Percentiles rank a stretch among this genome's conserved stretches.
Conservation (phyloP, 2,113 vertebrate species). For the Carassius auratus region DNA sequence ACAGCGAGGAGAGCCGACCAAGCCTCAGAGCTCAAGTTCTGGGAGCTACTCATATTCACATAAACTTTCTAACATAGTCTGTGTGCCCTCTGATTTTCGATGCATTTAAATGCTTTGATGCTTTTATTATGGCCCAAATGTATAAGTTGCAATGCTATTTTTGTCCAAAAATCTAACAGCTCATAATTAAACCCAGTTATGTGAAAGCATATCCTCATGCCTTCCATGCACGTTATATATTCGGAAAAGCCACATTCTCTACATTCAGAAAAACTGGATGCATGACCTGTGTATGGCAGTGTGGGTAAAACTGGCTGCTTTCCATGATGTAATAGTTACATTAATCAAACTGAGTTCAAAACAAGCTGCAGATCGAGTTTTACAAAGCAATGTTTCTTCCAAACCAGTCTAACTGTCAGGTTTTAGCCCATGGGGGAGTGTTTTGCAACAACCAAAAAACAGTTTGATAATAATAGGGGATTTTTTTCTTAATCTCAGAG, state of each 20-base stretch:
- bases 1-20: conserved; percentile 6
- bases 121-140: not conserved
- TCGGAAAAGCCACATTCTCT: not conserved
- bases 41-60: not conserved
- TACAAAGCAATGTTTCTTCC: not conserved
- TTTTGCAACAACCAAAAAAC: not conserved
- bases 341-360: not conserved
- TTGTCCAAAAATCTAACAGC: not conserved
- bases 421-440: not conserved
- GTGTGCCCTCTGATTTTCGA: conserved; percentile 3
- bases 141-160: not conserved
- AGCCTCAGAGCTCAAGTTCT: not conserved
- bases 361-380: not conserved
- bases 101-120: conserved; percentile 1
- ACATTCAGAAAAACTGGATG: not conserved
- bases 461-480: too few relatives aligned
- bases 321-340: not conserved
- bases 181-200: not conserved
- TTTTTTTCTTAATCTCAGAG: too few relatives aligned
- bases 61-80: not conserved
- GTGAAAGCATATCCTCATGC: not conserved
- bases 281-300: not conserved
- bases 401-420: not conserved
- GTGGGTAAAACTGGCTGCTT: not conserved
- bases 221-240: not conserved